Evolutionary conservation across 2,888 invertebrate genomes (phyloP).

Genomic region (Adela reaumurella): DNA sequence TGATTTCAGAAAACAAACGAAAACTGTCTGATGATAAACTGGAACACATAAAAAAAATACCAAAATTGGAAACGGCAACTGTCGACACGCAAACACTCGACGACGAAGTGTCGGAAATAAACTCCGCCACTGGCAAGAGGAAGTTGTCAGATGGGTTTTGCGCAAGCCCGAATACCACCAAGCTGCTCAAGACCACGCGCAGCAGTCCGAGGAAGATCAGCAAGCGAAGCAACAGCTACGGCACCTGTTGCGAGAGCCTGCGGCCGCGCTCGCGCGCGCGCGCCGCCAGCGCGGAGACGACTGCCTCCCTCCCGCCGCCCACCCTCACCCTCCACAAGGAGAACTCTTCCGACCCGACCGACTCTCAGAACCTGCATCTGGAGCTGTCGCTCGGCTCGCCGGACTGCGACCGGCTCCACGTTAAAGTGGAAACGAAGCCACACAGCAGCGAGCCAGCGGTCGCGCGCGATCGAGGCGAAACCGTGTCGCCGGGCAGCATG

Average conservation of each 20-base stretch:
- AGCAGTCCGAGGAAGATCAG: slow-evolving; percentile 32
- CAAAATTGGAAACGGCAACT: slow-evolving; percentile 24
- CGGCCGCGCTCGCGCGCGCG: slow-evolving; percentile 10
- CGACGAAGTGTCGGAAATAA: slow-evolving; percentile 37
- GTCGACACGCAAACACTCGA: slow-evolving; percentile 31
- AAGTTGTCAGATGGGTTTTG: slow-evolving; percentile 21
- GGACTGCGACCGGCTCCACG: slow-evolving; percentile 13
- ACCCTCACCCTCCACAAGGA: slow-evolving; percentile 26
- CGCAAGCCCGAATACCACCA: slow-evolving; percentile 28
- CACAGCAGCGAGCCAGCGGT: slow-evolving; percentile 30
- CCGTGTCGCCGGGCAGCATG: slow-evolving; percentile 23
- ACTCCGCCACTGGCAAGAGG: slow-evolving; percentile 16
- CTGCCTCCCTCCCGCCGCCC: neutral
- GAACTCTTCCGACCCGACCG: slow-evolving; percentile 26
- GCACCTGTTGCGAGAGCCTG: slow-evolving; percentile 11
- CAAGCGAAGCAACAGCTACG: slow-evolving; percentile 40
- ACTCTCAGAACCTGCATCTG: slow-evolving; percentile 42
- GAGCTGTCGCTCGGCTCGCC: slow-evolving; percentile 31
- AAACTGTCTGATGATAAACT: slow-evolving; percentile 32
- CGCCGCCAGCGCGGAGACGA: slow-evolving; percentile 32
- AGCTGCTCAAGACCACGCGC: slow-evolving; percentile 27
- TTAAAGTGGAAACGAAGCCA: slow-evolving; percentile 14
- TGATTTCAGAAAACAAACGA: slow-evolving; percentile 21
- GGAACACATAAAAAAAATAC: slow-evolving; percentile 31
- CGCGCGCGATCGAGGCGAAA: slow-evolving; percentile 20